Evolutionary conservation across 2,113 vertebrate species (phyloP).

Genomic region (Epinephelus fuscoguttatus): DNA sequence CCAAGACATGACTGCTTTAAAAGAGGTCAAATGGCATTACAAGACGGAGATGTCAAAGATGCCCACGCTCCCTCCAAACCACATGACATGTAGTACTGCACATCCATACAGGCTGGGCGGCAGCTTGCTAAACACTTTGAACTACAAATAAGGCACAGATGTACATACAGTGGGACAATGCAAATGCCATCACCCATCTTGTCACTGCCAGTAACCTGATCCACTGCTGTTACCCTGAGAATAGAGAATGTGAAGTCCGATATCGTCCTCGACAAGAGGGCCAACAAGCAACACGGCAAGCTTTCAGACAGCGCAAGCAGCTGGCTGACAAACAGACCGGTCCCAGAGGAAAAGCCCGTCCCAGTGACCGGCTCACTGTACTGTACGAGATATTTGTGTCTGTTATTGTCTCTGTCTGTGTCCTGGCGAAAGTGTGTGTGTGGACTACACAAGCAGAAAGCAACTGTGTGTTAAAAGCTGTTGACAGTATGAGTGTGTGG

Average conservation of each 20-base stretch:
- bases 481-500: conserved; percentile 1
- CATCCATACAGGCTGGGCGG: background rate
- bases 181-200: conserved; percentile 15
- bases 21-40: background rate
- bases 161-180: conserved; percentile 18
- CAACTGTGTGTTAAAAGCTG: background rate
- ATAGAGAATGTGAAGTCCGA: conserved; percentile 14
- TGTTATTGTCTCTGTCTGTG: conserved; percentile 32
- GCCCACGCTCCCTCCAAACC: background rate
- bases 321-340: conserved; percentile 43
- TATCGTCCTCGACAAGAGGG: conserved; percentile 32
- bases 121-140: background rate
- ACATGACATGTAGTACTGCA: background rate
- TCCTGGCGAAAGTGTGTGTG: conserved; percentile 17
- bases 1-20: background rate
- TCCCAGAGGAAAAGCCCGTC: conserved; percentile 48
- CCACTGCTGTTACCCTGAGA: conserved; percentile 22
- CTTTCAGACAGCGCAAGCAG: conserved; percentile 35
- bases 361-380: conserved; percentile 34
- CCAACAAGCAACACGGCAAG: conserved; percentile 24
- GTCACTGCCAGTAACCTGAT: conserved; percentile 30
- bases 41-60: conserved; percentile 5
- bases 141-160: conserved; percentile 24
- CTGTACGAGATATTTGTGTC: conserved; percentile 30
- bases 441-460: conserved; percentile 5